A percentile compares a stretch with the other conserved stretches of the same genome.
Conservation (phyloP, 2,797 vertebrate genomes). For the Vultur gryphus region DNA sequence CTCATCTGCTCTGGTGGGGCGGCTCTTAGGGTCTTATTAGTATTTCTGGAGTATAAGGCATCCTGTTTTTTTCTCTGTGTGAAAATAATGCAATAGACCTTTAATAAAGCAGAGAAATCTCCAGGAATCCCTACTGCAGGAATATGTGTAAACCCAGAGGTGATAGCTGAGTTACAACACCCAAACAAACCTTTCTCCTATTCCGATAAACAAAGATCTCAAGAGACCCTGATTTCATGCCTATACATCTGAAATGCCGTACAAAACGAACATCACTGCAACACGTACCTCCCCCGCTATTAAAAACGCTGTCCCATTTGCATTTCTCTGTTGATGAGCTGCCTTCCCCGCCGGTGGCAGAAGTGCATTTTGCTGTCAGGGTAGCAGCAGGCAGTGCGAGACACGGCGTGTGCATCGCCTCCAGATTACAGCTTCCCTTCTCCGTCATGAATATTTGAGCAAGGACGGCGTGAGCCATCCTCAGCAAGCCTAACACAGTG, state of each 20-base stretch:
- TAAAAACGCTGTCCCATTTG: neutral
- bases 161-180: neutral
- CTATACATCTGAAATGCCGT: neutral
- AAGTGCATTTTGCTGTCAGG: neutral
- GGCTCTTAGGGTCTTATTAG: neutral
- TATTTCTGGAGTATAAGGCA: neutral
- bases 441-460: neutral
- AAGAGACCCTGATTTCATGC: neutral
- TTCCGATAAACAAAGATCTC: neutral
- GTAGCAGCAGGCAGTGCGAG: neutral
- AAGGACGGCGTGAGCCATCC: neutral
- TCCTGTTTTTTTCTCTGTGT: neutral
- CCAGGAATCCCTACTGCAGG: neutral
- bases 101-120: neutral
- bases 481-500: neutral
- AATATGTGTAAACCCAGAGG: neutral
- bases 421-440: neutral
- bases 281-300: fast-evolving
- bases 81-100: neutral
- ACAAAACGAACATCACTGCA: neutral
- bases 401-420: fast-evolving
- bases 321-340: neutral
- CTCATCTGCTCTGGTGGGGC: neutral
- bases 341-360: neutral
- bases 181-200: neutral